Evolutionary conservation across 2,888 invertebrate genomes (phyloP), one percentile per base, ranked within the genome.

Genomic region (Pimpla rufipes): DNA sequence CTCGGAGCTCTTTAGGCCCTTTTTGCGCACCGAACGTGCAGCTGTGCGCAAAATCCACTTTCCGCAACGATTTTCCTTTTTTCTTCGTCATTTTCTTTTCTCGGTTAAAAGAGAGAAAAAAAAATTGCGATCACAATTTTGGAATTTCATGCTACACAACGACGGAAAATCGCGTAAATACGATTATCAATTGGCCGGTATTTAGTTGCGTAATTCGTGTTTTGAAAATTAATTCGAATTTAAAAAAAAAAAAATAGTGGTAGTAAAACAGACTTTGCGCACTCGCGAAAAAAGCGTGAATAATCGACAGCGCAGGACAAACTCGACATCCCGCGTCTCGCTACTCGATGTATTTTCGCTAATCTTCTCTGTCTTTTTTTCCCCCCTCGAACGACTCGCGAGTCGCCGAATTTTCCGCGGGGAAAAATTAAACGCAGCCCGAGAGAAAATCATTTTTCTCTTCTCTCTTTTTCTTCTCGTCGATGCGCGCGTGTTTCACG

Each of bases 1-100:
- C 67, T 79, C 77, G 57, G 59, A 52, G 75, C 82, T 75, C 59
- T 84, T 84, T 85, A 85, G 85, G 85, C 84, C 84, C 84, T 82
- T 85, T 78, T 35, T 29, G 29, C 29, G 64, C 76, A 81, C 74
- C 50, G 10, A 77, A 77, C 73, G 81, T 77, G 73, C 67, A 57
- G 70, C 68, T 11, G 37, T 57, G 62, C 59, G 37, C 45, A 68
- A 75, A 75, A 62, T 62, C 35, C 2, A 59, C 64, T 67, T 71
- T 50, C 62, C 57, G 45, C 66, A 13, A 55, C 29, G 29, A 2
- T 2, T 29, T 29, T 29, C 5, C 5, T 29, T 29, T 29, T 29
- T 5, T 29, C 29, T 29, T 29, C 29, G 3, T 29, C 2, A 5
- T 29, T 55, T 62, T 77, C 68, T 37, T 77, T 73, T 67, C 59